Percentiles rank a stretch among this genome's conserved stretches.
These are phyloP conservation scores for Pavo muticus DNA, from an alignment of 2,113 vertebrate species.

Conservation along the genomic window DNA sequence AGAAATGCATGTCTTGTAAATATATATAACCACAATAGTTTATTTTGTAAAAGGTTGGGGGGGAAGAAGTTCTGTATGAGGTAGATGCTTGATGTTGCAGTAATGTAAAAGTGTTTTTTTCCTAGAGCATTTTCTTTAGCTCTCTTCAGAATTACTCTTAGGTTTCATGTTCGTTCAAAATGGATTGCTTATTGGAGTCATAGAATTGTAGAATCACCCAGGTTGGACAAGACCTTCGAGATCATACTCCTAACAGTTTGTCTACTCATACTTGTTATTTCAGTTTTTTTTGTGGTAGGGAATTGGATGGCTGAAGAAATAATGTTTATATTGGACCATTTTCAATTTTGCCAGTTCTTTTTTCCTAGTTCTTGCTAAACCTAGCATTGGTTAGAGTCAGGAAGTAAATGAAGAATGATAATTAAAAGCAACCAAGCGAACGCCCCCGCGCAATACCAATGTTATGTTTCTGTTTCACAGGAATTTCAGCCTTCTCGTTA, in stretches of 20 bases:
- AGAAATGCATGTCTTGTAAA: conserved; percentile 42
- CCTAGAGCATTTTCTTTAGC: background rate
- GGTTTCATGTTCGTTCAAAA: background rate
- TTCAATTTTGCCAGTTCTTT: background rate
- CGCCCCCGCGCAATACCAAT: background rate
- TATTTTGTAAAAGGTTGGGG: background rate
- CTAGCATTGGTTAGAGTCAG: background rate
- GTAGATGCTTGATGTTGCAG: background rate
- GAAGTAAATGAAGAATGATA: background rate
- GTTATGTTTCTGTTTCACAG: background rate
- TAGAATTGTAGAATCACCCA: too few species aligned
- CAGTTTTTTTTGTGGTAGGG: background rate
- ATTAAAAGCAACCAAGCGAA: background rate
- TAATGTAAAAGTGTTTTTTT: background rate
- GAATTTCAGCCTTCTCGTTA: background rate
- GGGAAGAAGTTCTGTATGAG: background rate
- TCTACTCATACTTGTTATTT: background rate
- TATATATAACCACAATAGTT: conserved; percentile 18
- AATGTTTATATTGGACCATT: background rate
- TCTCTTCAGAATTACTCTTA: background rate
- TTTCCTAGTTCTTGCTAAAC: background rate
- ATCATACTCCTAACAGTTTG: background rate
- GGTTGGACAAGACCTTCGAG: background rate
- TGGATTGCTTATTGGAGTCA: background rate
- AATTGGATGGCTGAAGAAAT: background rate